These are phyloP conservation scores for Oreochromis grahami DNA, from an alignment of 2,797 vertebrate species.

Conservation along the genomic window DNA sequence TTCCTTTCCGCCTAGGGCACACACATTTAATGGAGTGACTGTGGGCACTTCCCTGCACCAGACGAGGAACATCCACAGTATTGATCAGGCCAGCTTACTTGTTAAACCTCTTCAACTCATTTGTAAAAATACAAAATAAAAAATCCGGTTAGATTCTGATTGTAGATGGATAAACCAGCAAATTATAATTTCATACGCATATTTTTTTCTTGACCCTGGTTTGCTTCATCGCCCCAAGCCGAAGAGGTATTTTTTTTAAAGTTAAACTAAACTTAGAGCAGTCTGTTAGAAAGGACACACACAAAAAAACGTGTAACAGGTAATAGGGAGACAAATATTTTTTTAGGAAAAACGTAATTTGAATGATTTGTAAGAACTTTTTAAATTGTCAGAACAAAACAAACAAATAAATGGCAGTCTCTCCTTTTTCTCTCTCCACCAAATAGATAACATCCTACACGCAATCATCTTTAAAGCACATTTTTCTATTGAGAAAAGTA, in stretches of 20 bases:
- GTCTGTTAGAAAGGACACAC: background rate
- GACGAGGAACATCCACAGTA: slow-evolving; percentile 68
- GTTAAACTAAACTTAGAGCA: background rate
- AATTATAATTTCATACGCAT: background rate
- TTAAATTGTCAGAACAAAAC: background rate
- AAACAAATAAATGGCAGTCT: background rate
- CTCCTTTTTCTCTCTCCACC: background rate
- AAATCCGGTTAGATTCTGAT: background rate
- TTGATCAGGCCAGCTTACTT: slow-evolving; percentile 41
- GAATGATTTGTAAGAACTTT: background rate
- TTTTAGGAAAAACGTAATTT: background rate
- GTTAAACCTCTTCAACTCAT: slow-evolving; percentile 23
- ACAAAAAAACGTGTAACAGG: background rate
- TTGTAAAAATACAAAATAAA: background rate
- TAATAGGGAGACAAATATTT: background rate
- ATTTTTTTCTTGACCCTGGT: background rate
- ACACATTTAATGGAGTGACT: slow-evolving; percentile 89
- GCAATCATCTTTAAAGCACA: slow-evolving; percentile 35
- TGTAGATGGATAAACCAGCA: background rate
- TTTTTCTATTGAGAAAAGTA: slow-evolving; percentile 51
- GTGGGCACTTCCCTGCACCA: slow-evolving; percentile 66
- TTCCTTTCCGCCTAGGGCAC: slow-evolving; percentile 84
- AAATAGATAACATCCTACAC: slow-evolving; percentile 32
- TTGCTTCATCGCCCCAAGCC: background rate
- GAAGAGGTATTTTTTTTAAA: background rate